phyloP scores from a whole-genome alignment of 2,113 vertebrate genomes.

The Ahaetulla prasina region DNA sequence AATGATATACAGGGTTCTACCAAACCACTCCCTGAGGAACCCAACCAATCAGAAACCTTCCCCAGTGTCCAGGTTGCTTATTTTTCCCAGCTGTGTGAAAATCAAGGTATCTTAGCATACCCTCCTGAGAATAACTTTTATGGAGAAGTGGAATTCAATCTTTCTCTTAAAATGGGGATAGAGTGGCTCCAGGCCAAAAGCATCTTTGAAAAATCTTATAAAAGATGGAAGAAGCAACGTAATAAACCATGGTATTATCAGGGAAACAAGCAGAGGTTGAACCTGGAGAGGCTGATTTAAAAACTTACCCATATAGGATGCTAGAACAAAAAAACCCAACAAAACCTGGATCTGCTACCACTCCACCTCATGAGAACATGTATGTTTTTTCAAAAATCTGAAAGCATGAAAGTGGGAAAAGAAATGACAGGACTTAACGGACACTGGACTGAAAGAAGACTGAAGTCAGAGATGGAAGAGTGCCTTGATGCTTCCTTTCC shows the following conservation, averaged over 20 bases:
- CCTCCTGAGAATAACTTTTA: constrained; percentile 6
- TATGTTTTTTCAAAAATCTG: not conserved
- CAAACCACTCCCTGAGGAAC: not conserved
- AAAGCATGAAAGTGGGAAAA: not conserved
- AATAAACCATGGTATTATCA: not conserved
- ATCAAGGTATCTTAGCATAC: not conserved
- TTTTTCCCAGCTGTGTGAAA: not conserved
- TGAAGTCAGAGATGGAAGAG: not conserved
- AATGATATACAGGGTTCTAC: not conserved
- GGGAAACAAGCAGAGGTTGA: not conserved
- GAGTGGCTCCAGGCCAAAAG: constrained; percentile 11
- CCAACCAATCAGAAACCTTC: not conserved
- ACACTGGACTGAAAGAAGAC: constrained; percentile 10
- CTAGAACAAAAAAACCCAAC: not conserved
- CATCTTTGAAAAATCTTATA: not conserved
- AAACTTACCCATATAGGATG: not conserved
- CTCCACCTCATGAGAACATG: not conserved
- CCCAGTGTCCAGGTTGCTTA: not conserved
- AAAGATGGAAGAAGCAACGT: not conserved
- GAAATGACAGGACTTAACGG: not conserved
- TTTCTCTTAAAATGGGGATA: not conserved
- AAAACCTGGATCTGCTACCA: not conserved
- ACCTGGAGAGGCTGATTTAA: not conserved
- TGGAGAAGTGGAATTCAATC: not conserved
- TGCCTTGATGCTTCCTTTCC: not conserved